Conservation (phyloP, 2,797 vertebrate species). For the Numenius phaeopus region DNA sequence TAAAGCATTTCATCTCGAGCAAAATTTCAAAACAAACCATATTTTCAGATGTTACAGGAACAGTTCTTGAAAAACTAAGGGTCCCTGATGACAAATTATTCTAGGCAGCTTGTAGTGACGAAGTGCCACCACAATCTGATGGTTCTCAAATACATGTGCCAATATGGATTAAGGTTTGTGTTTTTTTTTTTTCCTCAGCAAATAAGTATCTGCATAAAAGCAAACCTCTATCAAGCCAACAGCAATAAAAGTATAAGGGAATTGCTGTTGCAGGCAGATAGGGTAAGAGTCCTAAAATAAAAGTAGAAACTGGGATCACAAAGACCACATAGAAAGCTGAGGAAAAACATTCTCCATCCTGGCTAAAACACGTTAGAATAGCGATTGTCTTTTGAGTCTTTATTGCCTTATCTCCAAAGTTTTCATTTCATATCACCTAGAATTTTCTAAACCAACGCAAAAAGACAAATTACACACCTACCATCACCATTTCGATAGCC, state of each 20-base stretch:
- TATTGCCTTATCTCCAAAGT: neutral
- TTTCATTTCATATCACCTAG: constrained; percentile 9
- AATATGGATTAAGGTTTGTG: neutral
- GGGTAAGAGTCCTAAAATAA: neutral
- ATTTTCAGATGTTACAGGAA: neutral
- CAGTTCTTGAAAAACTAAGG: neutral
- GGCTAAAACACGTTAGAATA: neutral
- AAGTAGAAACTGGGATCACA: neutral
- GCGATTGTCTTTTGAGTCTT: neutral
- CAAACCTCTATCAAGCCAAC: neutral
- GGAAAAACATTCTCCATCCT: neutral
- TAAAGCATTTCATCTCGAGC: neutral
- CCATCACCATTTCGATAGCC: constrained; percentile 62
- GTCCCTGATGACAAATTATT: neutral
- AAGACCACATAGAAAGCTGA: neutral
- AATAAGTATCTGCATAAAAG: neutral
- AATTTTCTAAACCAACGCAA: constrained; percentile 52
- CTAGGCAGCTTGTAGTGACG: neutral
- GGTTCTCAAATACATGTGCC: neutral
- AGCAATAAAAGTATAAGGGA: neutral
- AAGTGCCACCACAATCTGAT: neutral
- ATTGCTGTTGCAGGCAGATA: neutral
- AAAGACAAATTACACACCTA: constrained; percentile 66
- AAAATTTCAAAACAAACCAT: neutral
- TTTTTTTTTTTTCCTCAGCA: neutral